Evolutionary conservation across 2,888 invertebrate species (phyloP).

Genomic region (Cheilosia scutellata): DNA sequence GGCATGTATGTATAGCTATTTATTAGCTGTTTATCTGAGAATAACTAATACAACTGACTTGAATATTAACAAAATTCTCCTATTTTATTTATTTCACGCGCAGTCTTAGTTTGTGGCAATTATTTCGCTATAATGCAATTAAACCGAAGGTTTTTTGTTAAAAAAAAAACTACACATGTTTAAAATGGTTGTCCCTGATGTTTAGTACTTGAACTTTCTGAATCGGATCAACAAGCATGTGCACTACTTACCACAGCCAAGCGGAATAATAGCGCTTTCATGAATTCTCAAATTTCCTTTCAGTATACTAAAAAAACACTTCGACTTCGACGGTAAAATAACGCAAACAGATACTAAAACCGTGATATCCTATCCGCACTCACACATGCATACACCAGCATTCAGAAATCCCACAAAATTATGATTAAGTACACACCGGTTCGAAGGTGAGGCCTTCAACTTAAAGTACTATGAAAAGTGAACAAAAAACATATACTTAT

Average conservation of each 20-base stretch:
- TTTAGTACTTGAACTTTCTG: not conserved
- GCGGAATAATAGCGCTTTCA: not conserved
- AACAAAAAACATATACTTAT: constrained; percentile 1
- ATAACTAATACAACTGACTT: not conserved
- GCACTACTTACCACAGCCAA: not conserved
- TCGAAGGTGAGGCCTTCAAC: constrained; percentile 51
- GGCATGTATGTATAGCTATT: not conserved
- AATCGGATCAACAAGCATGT: not conserved
- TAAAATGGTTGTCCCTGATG: not conserved
- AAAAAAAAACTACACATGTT: not conserved
- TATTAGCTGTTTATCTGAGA: not conserved
- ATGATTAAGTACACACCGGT: constrained; percentile 44
- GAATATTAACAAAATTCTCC: not conserved
- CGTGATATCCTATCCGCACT: constrained; percentile 19
- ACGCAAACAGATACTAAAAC: constrained; percentile 14
- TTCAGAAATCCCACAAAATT: constrained; percentile 42
- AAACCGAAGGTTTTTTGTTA: not conserved
- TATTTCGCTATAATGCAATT: not conserved
- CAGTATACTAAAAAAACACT: constrained; percentile 1
- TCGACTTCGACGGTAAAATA: constrained; percentile 20
- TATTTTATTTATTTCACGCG: too few relatives aligned
- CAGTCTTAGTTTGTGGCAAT: too few relatives aligned
- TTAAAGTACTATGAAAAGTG: constrained; percentile 29
- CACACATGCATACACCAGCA: constrained; percentile 1
- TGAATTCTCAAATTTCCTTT: not conserved